These are phyloP conservation scores for Cheilosia urbana DNA, from an alignment of 2,888 invertebrate genomes.

Conservation along the genomic window DNA sequence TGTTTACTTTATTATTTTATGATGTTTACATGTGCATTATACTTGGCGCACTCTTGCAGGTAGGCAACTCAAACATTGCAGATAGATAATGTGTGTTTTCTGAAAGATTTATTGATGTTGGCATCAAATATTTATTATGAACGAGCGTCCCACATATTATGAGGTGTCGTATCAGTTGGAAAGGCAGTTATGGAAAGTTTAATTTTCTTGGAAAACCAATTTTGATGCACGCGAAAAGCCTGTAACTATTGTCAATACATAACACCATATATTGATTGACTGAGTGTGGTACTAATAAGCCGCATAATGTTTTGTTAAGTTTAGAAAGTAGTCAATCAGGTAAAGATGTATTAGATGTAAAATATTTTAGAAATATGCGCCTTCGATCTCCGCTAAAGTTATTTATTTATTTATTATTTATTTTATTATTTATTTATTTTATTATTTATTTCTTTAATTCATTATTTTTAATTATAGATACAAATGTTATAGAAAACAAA, in stretches of 20 bases:
- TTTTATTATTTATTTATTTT: too few relatives aligned
- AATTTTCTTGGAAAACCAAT: neutral
- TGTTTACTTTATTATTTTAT: slow-evolving; percentile 27
- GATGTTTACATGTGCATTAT: slow-evolving; percentile 34
- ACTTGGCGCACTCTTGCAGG: slow-evolving; percentile 26
- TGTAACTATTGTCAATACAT: neutral
- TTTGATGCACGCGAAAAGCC: neutral
- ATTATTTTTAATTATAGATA: too few relatives aligned
- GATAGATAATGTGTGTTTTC: slow-evolving; percentile 7
- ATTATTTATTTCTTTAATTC: too few relatives aligned
- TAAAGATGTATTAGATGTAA: too few relatives aligned
- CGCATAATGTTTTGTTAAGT: neutral
- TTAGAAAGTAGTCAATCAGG: neutral
- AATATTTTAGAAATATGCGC: neutral
- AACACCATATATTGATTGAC: neutral
- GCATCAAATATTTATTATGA: slow-evolving; percentile 8
- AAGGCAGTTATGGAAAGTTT: neutral
- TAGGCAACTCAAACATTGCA: neutral
- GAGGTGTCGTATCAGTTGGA: neutral
- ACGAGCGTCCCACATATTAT: neutral
- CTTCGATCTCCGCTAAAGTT: too few relatives aligned
- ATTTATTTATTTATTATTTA: too few relatives aligned
- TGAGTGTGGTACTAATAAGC: neutral
- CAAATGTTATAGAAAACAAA: too few relatives aligned
- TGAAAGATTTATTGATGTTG: slow-evolving; percentile 41